A percentile compares a stretch with the other conserved stretches of the same genome.
These are phyloP conservation scores for Alethe castanea DNA, from an alignment of 2,113 vertebrate species.

Conservation along the genomic window DNA sequence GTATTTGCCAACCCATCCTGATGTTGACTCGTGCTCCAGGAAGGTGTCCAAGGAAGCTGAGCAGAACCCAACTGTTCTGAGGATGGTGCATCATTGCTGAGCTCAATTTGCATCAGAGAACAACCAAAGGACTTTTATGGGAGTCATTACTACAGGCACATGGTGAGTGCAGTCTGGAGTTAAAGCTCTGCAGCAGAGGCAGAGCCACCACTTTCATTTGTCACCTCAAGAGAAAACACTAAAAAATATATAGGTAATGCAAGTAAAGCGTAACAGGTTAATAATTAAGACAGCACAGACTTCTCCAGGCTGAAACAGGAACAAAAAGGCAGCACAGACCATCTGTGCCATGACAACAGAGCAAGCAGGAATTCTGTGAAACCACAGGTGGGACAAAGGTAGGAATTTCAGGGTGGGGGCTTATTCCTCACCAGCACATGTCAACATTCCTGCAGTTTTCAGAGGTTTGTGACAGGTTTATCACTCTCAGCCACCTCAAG, in stretches of 20 bases:
- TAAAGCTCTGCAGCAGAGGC: not conserved
- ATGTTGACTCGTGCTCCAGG: not conserved
- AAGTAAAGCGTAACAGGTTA: slow-evolving; percentile 33
- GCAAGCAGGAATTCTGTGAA: not conserved
- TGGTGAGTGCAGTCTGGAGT: not conserved
- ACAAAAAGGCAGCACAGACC: slow-evolving; percentile 13
- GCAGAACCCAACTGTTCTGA: not conserved
- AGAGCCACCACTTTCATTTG: slow-evolving; percentile 21
- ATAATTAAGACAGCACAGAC: slow-evolving; percentile 38
- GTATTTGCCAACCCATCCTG: not conserved
- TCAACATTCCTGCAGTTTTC: not conserved
- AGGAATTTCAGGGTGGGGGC: not conserved
- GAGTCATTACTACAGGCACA: not conserved
- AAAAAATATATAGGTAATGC: slow-evolving; percentile 20
- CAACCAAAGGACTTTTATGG: slow-evolving; percentile 1
- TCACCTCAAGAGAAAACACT: slow-evolving; percentile 13
- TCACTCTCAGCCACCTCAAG: not conserved
- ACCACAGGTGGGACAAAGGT: not conserved
- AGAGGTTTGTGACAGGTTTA: not conserved
- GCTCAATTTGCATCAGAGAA: slow-evolving; percentile 13
- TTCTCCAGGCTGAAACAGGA: not conserved
- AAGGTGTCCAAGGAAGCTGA: not conserved
- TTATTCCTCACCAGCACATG: not conserved
- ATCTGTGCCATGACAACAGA: not conserved
- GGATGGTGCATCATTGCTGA: not conserved